Conservation (phyloP, 2,797 vertebrate species). For the Gastrophryne carolinensis region DNA sequence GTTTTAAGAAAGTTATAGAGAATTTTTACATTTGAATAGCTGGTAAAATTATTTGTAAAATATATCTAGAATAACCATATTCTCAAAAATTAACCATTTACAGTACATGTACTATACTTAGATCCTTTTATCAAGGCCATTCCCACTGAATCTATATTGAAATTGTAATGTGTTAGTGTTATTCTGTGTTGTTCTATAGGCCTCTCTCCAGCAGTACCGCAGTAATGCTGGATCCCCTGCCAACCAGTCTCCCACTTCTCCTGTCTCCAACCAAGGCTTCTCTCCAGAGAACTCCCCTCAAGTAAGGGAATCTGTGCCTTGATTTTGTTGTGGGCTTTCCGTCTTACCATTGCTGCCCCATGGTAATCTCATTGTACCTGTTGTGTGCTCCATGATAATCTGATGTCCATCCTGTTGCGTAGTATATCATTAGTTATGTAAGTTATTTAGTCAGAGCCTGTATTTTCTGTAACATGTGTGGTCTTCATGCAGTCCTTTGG, state of each 20-base stretch:
- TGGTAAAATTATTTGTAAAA: too few relatives aligned
- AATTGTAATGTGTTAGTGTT: constrained; percentile 36
- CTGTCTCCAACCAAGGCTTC: constrained; percentile 99
- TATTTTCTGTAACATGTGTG: neutral
- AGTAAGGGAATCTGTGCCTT: constrained; percentile 82
- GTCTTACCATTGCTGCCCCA: constrained; percentile 58
- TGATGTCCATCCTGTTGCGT: constrained; percentile 54
- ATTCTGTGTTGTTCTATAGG: constrained; percentile 78
- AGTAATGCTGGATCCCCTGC: constrained; percentile 94
- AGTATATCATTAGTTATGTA: constrained; percentile 42
- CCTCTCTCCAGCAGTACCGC: constrained; percentile 96
- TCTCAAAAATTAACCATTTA: too few relatives aligned
- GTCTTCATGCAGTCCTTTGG: neutral
- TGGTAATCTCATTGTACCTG: constrained; percentile 54
- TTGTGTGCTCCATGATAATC: constrained; percentile 66
- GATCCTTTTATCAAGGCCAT: too few relatives aligned
- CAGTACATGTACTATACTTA: too few relatives aligned
- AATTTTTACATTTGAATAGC: too few relatives aligned
- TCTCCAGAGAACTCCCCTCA: constrained; percentile 98
- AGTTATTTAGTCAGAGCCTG: constrained; percentile 20
- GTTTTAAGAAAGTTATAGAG: too few relatives aligned
- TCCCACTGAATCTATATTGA: constrained; percentile 16
- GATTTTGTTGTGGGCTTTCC: constrained; percentile 55
- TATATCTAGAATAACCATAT: too few relatives aligned
- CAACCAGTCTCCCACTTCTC: constrained; percentile 99